Percentiles rank a stretch among this genome's conserved stretches.
Conservation (phyloP, 2,797 vertebrate genomes). For the Pangasius krempfi region DNA sequence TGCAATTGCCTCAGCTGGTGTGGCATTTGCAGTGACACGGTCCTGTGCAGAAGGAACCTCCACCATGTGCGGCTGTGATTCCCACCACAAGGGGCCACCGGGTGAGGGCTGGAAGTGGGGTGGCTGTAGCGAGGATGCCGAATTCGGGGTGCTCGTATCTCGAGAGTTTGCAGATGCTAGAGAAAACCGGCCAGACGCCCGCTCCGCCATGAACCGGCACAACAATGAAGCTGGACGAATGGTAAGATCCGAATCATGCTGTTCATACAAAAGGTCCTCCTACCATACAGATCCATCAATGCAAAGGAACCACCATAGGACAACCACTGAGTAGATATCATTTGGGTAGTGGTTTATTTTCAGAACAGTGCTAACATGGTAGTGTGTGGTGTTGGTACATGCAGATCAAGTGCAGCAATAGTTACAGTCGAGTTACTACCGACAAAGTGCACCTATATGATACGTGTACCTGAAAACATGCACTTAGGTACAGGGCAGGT, state of each 20-base stretch:
- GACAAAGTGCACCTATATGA: background rate
- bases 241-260: slow-evolving; percentile 68
- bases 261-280: background rate
- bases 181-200: slow-evolving; percentile 94
- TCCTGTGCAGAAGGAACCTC: slow-evolving; percentile 93
- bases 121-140: slow-evolving; percentile 95
- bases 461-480: background rate
- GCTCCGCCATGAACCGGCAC: slow-evolving; percentile 97
- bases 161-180: slow-evolving; percentile 94
- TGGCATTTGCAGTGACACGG: slow-evolving; percentile 92
- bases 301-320: background rate
- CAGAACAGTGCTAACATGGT: background rate
- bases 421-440: background rate
- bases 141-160: slow-evolving; percentile 95
- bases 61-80: slow-evolving; percentile 94
- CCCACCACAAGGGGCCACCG: slow-evolving; percentile 91
- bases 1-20: slow-evolving; percentile 92
- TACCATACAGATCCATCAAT: background rate
- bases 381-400: background rate
- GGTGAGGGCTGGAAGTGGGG: slow-evolving; percentile 99
- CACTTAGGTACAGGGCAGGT: background rate
- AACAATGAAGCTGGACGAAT: slow-evolving; percentile 97
- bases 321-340: background rate
- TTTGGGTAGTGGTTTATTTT: background rate
- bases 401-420: background rate